Percentiles rank a stretch among this genome's conserved stretches.
Evolutionary conservation across 2,888 invertebrate genomes (phyloP).

Genomic region (Eubasilissa splendida): DNA sequence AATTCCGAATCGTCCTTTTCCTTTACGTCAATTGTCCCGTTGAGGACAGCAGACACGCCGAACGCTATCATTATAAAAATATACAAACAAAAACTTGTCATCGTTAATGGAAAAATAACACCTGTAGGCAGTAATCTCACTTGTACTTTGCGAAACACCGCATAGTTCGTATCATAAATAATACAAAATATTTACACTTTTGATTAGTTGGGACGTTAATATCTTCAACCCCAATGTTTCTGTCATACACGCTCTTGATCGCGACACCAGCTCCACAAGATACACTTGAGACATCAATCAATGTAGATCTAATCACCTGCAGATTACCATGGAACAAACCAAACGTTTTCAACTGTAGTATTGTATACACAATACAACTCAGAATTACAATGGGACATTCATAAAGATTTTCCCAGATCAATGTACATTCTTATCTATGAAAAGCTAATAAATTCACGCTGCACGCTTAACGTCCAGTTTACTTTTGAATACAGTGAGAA

Average conservation of each 20-base stretch:
- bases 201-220: not conserved
- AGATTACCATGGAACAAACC: not conserved
- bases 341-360: too few species aligned
- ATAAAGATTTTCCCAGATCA: too few species aligned
- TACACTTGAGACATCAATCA: slow-evolving; percentile 14
- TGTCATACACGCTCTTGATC: not conserved
- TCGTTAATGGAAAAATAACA: not conserved
- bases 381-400: too few species aligned
- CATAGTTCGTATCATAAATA: slow-evolving; percentile 7
- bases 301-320: not conserved
- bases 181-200: not conserved
- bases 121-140: not conserved
- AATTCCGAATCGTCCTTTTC: slow-evolving; percentile 59
- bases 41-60: slow-evolving; percentile 3
- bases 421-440: too few species aligned
- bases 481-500: too few species aligned
- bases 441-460: too few species aligned
- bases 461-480: too few species aligned
- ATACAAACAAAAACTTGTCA: not conserved
- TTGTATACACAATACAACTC: too few species aligned
- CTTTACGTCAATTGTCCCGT: slow-evolving; percentile 8
- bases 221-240: slow-evolving; percentile 1
- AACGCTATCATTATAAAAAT: not conserved
- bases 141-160: slow-evolving; percentile 1
- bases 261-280: not conserved